phyloP scores from a whole-genome alignment of 23 tunicate species.

The Clavelina lepadiformis region DNA sequence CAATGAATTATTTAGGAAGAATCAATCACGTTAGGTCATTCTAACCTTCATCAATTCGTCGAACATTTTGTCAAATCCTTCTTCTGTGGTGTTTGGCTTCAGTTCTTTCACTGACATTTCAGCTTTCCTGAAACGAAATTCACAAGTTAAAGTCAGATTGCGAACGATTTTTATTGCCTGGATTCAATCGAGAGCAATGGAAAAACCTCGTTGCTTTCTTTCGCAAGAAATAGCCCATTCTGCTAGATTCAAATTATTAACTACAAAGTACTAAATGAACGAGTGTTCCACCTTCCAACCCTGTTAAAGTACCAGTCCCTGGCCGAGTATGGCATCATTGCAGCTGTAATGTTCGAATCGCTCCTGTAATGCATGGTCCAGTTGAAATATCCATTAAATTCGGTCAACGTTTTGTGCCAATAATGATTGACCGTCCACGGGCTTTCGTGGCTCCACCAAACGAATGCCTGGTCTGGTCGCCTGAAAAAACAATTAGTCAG shows the following conservation, averaged over 20 bases:
- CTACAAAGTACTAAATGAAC: too few species aligned
- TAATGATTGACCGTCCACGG: slow-evolving; percentile 38
- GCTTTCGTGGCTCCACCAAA: slow-evolving; percentile 56
- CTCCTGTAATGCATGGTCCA: slow-evolving; percentile 52
- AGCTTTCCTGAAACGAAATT: slow-evolving; percentile 5
- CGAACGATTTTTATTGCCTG: too few species aligned
- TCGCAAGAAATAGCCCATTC: too few species aligned
- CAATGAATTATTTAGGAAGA: too few species aligned
- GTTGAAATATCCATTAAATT: slow-evolving; percentile 35
- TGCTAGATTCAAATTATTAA: too few species aligned
- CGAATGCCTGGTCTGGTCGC: slow-evolving; percentile 36
- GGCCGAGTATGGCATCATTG: slow-evolving; percentile 29
- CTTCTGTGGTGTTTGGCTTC: background rate
- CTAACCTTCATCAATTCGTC: slow-evolving; percentile 17
- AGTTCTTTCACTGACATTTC: slow-evolving; percentile 20
- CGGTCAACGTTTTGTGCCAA: slow-evolving; percentile 16
- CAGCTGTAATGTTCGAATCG: slow-evolving; percentile 36
- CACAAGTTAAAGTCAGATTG: slow-evolving; percentile 11
- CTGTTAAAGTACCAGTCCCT: slow-evolving; percentile 43
- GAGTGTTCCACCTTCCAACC: slow-evolving; percentile 42
- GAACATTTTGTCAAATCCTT: slow-evolving; percentile 17
- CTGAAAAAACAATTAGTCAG: slow-evolving; percentile 5
- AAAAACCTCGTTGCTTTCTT: too few species aligned
- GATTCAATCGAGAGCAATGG: too few species aligned
- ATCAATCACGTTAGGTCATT: too few species aligned